phyloP scores from a whole-genome alignment of 2,797 vertebrate species.

The Paguma larvata region DNA sequence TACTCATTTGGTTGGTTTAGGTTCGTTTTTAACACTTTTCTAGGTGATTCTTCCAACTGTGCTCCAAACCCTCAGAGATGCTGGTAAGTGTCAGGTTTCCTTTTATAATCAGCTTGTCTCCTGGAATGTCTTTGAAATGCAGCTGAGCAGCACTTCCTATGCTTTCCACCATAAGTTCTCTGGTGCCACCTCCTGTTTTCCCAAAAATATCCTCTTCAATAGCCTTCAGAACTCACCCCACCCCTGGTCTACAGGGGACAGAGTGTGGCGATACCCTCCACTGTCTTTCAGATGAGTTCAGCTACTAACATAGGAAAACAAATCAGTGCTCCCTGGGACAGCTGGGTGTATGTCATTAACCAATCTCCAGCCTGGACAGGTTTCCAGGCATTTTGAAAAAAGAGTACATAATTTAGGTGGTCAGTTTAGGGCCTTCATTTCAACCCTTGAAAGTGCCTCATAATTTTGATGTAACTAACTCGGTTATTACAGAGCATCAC shows the following conservation, averaged over 20 bases:
- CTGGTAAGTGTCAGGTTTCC: neutral
- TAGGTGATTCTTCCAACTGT: neutral
- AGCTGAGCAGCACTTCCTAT: neutral
- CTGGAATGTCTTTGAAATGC: neutral
- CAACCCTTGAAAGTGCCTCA: conserved; percentile 51
- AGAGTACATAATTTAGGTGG: neutral
- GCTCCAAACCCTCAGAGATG: neutral
- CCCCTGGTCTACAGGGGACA: neutral
- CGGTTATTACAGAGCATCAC: conserved; percentile 49
- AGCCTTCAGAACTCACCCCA: neutral
- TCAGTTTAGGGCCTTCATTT: conserved; percentile 59
- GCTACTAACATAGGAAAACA: neutral
- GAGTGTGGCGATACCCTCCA: neutral
- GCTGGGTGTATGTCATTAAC: neutral
- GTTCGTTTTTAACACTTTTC: neutral
- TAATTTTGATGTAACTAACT: conserved; percentile 67
- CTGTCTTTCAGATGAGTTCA: neutral
- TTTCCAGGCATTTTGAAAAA: conserved; percentile 9
- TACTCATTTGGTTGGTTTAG: neutral
- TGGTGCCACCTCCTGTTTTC: neutral
- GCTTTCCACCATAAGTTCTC: neutral
- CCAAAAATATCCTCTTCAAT: neutral
- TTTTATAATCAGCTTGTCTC: neutral
- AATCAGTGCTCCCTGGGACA: neutral
- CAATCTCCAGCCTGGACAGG: neutral